Evolutionary conservation across 1,140 invertebrate species (phyloP), one percentile per base, ranked within the genome.

Genomic region (Aricia agestis): DNA sequence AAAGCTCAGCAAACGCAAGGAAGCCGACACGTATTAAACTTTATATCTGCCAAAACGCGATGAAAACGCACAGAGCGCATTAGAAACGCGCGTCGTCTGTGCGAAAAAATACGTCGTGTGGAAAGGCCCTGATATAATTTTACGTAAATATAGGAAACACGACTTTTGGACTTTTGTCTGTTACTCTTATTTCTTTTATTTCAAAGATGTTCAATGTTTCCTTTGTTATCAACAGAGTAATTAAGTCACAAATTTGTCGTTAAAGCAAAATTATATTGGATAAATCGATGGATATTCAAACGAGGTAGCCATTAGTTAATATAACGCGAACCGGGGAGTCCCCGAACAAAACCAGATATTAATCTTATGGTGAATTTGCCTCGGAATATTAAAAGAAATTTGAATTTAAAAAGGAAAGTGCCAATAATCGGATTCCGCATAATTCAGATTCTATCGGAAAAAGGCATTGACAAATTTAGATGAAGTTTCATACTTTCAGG

Each of bases 321-420:
- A 52, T 68, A 58, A 59, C 57, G 58, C 36, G 68, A 69, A 32
- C 32, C 52, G 42, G 66, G 15, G 18, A 45, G 42, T 45, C 17
- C 1, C 41, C 31, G 52, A 66, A 69, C 13, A 66, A 70, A 67
- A 57, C 36, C 67, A 69, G 68, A 74, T 74, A 74, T 71, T 74
- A 74, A 74, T 74, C 70, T 71, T 69, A 69, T 67, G 67, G 45
- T 74, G 71, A 76, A 76, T 72, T 72, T 72, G 68, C 70, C 74
- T 69, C 67, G 74, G 76, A 76, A 73, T 65, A 72, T 69, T 68
- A 74, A 82, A 79, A 82, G 72, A 75, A 78, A 78, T 80, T 81
- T 76, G 76, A 83, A 82, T 82, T 80, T 76, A 78, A 82, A 85
- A 81, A 81, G 78, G 78, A 74, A 76, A 81, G 78, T 76, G 72